phyloP scores from a whole-genome alignment of 2,888 invertebrate species.

The Pelosia muscerda region DNA sequence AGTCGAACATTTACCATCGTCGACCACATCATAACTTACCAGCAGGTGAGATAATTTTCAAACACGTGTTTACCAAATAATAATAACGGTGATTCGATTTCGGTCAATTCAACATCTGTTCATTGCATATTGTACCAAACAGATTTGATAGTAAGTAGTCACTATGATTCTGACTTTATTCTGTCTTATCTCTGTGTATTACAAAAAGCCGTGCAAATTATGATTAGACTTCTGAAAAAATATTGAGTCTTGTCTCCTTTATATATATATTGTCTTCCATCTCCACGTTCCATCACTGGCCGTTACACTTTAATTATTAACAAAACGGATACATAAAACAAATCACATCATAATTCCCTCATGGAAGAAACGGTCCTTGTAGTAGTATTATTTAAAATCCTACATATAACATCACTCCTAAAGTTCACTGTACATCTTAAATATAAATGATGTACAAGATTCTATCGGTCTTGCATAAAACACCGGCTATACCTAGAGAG shows the following conservation, averaged over 20 bases:
- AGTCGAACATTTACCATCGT: neutral
- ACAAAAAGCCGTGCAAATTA: neutral
- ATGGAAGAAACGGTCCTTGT: neutral
- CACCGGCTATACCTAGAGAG: constrained; percentile 25
- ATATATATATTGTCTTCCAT: neutral
- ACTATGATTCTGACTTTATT: neutral
- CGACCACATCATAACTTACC: constrained; percentile 1
- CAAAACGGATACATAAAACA: neutral
- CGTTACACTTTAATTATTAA: neutral
- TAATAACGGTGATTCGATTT: neutral
- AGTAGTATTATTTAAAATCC: neutral
- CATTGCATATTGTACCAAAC: neutral
- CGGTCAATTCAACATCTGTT: constrained; percentile 5
- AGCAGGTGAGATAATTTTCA: neutral
- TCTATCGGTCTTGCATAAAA: constrained; percentile 42
- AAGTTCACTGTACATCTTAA: constrained; percentile 20
- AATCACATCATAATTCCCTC: constrained; percentile 4
- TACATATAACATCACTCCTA: neutral
- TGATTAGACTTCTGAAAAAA: neutral
- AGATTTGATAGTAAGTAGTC: neutral
- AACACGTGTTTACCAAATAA: neutral
- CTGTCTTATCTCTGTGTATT: too few relatives aligned
- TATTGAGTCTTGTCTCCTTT: neutral
- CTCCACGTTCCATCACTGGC: neutral
- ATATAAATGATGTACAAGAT: constrained; percentile 37